phyloP scores from a whole-genome alignment of 1,140 invertebrate genomes.

The Drosophila santomea region DNA sequence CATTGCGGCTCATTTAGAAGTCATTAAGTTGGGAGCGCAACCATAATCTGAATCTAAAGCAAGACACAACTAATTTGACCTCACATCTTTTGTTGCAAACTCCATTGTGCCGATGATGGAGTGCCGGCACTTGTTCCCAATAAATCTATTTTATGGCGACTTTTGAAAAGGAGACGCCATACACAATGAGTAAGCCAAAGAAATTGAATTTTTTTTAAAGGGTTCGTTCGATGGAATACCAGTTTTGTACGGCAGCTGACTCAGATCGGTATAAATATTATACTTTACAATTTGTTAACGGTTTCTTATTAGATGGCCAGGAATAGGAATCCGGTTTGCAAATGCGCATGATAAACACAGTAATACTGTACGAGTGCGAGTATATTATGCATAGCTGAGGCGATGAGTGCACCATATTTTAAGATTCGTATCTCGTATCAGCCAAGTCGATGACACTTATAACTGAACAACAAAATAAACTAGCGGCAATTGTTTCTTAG shows the following conservation, averaged over 20 bases:
- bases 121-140: conserved; percentile 48
- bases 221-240: not conserved
- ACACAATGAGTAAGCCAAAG: not conserved
- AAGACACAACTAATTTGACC: conserved; percentile 10
- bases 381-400: conserved; percentile 17
- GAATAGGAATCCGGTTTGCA: conserved; percentile 61
- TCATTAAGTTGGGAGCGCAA: conserved; percentile 36
- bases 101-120: conserved; percentile 48
- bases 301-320: conserved; percentile 28
- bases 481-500: conserved; percentile 28
- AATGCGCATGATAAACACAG: conserved; percentile 48
- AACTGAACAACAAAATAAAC: conserved; percentile 29
- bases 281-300: conserved; percentile 63
- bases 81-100: conserved; percentile 15
- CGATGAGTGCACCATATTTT: conserved; percentile 44
- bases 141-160: conserved; percentile 25
- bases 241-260: conserved; percentile 1
- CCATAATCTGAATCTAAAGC: conserved; percentile 16
- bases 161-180: not conserved
- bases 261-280: conserved; percentile 32
- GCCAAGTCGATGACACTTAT: conserved; percentile 65
- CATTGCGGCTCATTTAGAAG: conserved; percentile 36
- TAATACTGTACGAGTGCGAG: conserved; percentile 8
- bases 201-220: conserved; percentile 12
- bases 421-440: conserved; percentile 13